Evolutionary conservation across 2,797 vertebrate genomes (phyloP), one percentile per base, ranked within the genome.

Genomic region (Silurus aristotelis): DNA sequence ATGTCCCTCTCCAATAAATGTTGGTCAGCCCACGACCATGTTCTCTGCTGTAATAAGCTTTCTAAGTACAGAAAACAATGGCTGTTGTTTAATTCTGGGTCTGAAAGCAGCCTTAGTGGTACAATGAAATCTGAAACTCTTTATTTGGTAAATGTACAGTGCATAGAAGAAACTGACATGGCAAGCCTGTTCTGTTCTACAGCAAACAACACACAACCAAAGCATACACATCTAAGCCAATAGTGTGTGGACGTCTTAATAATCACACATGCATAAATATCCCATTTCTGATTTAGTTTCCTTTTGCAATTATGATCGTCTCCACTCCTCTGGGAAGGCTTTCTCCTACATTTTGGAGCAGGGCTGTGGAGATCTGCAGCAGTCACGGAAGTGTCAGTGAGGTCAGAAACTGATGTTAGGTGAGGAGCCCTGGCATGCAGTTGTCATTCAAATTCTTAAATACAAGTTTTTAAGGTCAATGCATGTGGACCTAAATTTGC

Each of bases 1-100:
- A 60, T 31, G 22, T 55, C 72, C 72, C 67, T 25, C 13, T 85
- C 64, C 84, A 78, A n/a, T 85, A 87, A 79, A 79, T 22, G 13
- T 52, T 46, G 20, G 48, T 31, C 58, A 31, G 52, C 70, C 64
- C 72, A 67, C 8, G 0, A 73, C 38, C 15, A 60, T 61, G 38
- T 61, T 73, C 52, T 27, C 15, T 22, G 5, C 6, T 38, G 19
- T 85, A 80, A 80, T 80, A 71, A 72, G 43, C 67, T 72, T 38
- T 15, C 22, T 27, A 55, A 10, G 22, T 20, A 73, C 14, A 55
- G n/a, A 43, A 72, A 70, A 79, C 31, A 48, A 79, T 56, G 15
- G 25, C 4, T 10, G 6, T 66, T 63, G 48, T 86, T 86, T 71
- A 84, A 46, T 73, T 27, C 52, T 70, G 71, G 61, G 84, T 84